Percentiles rank a stretch among this genome's conserved stretches.
Evolutionary conservation across 2,797 vertebrate species (phyloP).

Genomic region (Notamacropus eugenii): DNA sequence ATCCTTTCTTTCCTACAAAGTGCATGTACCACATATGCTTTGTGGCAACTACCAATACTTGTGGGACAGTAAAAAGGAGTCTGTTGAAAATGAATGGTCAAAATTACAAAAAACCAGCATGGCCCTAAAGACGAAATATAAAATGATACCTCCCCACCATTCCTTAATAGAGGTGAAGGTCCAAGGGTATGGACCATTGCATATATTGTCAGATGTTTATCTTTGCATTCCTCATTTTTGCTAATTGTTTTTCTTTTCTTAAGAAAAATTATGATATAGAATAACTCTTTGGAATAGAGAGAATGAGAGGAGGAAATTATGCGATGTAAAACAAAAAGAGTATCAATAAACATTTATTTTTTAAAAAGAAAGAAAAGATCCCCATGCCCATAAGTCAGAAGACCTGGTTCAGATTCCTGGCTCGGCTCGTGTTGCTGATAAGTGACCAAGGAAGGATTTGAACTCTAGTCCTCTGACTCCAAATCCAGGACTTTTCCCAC

Average conservation of each 20-base stretch:
- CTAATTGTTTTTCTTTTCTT: neutral
- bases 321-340: neutral
- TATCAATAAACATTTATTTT: neutral
- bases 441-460: neutral
- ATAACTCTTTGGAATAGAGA: neutral
- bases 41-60: neutral
- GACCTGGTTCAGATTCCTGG: neutral
- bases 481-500: neutral
- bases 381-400: neutral
- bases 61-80: neutral
- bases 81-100: neutral
- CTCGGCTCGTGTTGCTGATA: neutral
- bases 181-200: neutral
- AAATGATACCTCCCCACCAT: neutral
- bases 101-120: neutral
- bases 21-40: neutral
- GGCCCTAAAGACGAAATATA: neutral
- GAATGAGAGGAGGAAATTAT: neutral
- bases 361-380: neutral
- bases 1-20: neutral
- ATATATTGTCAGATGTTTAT: neutral
- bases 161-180: neutral
- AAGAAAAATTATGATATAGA: neutral
- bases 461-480: neutral
- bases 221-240: neutral